A percentile compares a stretch with the other conserved stretches of the same genome.
Evolutionary conservation across 2,113 vertebrate species (phyloP).

Genomic region (Silurus glanis): DNA sequence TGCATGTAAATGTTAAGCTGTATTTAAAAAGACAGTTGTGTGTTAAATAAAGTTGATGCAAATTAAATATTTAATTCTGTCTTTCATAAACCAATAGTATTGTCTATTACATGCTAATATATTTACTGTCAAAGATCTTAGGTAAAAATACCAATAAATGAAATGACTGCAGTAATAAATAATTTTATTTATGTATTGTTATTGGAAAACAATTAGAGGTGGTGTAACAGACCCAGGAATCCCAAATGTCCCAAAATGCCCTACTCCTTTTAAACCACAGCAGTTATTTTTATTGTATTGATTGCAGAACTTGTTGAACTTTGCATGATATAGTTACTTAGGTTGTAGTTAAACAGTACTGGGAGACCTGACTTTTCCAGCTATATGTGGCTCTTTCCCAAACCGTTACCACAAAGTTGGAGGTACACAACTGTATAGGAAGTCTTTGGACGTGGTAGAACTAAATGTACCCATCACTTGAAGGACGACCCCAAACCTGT

Average conservation of each 20-base stretch:
- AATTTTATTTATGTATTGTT: not conserved
- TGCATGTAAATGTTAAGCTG: not conserved
- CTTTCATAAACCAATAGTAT: not conserved
- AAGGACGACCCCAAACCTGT: too few relatives aligned
- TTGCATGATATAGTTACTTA: not conserved
- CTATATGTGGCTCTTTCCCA: too few relatives aligned
- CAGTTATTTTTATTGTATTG: not conserved
- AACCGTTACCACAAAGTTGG: too few relatives aligned
- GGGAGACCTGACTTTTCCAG: too few relatives aligned
- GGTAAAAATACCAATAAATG: not conserved
- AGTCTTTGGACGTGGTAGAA: too few relatives aligned
- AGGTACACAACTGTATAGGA: too few relatives aligned
- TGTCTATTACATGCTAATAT: not conserved
- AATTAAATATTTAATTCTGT: not conserved
- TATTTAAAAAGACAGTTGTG: constrained; percentile 12
- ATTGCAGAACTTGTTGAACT: not conserved
- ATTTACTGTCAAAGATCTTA: not conserved
- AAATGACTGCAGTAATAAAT: not conserved
- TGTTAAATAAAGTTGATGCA: not conserved
- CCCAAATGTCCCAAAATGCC: not conserved
- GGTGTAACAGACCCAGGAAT: not conserved
- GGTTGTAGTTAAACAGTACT: too few relatives aligned
- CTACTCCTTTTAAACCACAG: not conserved
- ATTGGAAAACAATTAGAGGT: not conserved
- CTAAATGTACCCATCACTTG: too few relatives aligned